phyloP scores from a whole-genome alignment of 2,888 invertebrate genomes.

The Drosophila formosana region DNA sequence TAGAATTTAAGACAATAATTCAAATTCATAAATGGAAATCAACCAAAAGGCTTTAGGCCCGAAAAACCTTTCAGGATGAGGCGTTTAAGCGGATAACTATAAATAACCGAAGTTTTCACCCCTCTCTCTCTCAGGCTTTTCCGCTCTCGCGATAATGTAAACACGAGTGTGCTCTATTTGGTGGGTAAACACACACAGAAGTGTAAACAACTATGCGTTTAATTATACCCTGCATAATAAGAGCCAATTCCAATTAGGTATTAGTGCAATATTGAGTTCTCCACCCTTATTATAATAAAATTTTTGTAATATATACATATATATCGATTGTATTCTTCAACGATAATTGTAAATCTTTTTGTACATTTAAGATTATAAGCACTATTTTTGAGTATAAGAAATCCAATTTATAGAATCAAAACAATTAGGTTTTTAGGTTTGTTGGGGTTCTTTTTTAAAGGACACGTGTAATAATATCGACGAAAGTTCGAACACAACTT shows the following conservation, averaged over 20 bases:
- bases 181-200: neutral
- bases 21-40: neutral
- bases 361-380: too few species aligned
- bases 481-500: too few species aligned
- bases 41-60: neutral
- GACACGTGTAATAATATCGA: too few species aligned
- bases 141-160: neutral
- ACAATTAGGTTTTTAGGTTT: too few species aligned
- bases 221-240: neutral
- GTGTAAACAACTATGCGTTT: slow-evolving; percentile 2
- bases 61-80: slow-evolving; percentile 2
- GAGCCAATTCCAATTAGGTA: neutral
- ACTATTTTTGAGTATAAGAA: too few species aligned
- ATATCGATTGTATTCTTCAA: too few species aligned
- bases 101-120: neutral
- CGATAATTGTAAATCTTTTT: too few species aligned
- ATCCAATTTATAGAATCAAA: too few species aligned
- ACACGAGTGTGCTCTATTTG: slow-evolving; percentile 1
- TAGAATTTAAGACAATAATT: too few species aligned
- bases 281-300: neutral
- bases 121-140: neutral
- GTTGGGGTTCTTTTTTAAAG: too few species aligned
- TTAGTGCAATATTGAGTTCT: neutral
- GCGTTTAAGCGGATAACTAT: neutral
- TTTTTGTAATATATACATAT: too few species aligned